Evolutionary conservation across 2,888 invertebrate species (phyloP).

Genomic region (Synanthedon andrenaeformis): DNA sequence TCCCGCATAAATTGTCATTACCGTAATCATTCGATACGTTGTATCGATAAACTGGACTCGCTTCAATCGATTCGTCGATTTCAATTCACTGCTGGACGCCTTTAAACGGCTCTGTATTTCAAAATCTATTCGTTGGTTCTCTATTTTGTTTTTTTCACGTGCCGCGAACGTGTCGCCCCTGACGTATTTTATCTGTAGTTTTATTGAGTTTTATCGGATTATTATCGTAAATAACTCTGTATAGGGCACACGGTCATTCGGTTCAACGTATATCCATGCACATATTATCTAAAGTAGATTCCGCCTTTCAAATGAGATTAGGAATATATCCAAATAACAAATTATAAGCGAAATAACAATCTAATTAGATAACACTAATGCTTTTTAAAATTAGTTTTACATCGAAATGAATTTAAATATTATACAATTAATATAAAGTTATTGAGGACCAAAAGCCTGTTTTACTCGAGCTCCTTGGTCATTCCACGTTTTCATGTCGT

Average conservation of each 20-base stretch:
- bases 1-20: constrained; percentile 64
- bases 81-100: constrained; percentile 42
- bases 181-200: constrained; percentile 41
- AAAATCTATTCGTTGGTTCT: constrained; percentile 26
- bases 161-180: constrained; percentile 25
- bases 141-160: constrained; percentile 15
- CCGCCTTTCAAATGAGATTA: no score
- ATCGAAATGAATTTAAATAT: no score
- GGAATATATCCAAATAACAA: no score
- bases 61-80: constrained; percentile 38
- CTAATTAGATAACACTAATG: no score
- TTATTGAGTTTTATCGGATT: constrained; percentile 47
- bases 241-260: neutral
- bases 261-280: neutral
- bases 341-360: no score
- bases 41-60: constrained; percentile 41
- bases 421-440: no score
- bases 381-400: no score
- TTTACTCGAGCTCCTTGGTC: no score
- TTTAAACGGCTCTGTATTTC: constrained; percentile 26
- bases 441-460: no score
- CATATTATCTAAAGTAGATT: no score
- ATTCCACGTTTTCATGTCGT: no score
- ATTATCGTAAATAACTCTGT: constrained; percentile 36
- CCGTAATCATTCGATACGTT: constrained; percentile 55